These are phyloP conservation scores for Caenorhabditis auriculariae DNA, from an alignment of 2,888 invertebrate species.

Conservation along the genomic window DNA sequence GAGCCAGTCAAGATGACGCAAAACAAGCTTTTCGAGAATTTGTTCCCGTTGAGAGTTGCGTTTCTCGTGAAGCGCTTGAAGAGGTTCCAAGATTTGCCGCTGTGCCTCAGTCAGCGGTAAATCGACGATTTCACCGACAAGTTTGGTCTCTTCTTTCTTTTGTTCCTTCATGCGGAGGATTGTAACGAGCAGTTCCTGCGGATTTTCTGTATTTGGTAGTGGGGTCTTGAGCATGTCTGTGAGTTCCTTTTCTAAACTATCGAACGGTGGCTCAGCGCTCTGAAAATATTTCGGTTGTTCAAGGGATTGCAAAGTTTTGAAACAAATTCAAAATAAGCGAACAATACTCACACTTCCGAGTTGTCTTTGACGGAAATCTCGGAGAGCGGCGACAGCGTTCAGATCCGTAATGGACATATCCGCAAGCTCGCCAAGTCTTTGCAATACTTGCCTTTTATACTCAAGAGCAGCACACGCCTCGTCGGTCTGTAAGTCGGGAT, in stretches of 20 bases:
- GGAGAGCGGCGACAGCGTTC: slow-evolving; percentile 35
- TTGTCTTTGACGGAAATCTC: slow-evolving; percentile 38
- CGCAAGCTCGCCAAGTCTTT: slow-evolving; percentile 46
- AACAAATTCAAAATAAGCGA: neutral
- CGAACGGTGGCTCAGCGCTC: slow-evolving; percentile 14
- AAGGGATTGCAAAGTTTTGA: neutral
- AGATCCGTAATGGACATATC: slow-evolving; percentile 52
- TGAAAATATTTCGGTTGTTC: neutral
- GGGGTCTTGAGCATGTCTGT: slow-evolving; percentile 4
- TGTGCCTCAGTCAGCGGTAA: slow-evolving; percentile 22
- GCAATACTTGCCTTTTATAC: slow-evolving; percentile 34
- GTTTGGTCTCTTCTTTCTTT: slow-evolving; percentile 27
- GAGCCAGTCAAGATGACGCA: slow-evolving; percentile 34
- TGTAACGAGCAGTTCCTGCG: slow-evolving; percentile 17
- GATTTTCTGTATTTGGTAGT: neutral
- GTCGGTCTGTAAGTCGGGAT: slow-evolving; percentile 34
- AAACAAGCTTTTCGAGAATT: slow-evolving; percentile 22
- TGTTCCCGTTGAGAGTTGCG: slow-evolving; percentile 7
- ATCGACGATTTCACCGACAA: slow-evolving; percentile 43
- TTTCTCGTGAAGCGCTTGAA: slow-evolving; percentile 5
- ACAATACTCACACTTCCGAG: slow-evolving; percentile 40
- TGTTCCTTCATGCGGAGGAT: slow-evolving; percentile 40
- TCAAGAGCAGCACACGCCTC: slow-evolving; percentile 44
- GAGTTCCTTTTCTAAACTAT: slow-evolving; percentile 7
- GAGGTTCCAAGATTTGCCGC: slow-evolving; percentile 14